These are phyloP conservation scores for Hemicrepidius hirtus DNA, from an alignment of 2,888 invertebrate species.

Conservation along the genomic window DNA sequence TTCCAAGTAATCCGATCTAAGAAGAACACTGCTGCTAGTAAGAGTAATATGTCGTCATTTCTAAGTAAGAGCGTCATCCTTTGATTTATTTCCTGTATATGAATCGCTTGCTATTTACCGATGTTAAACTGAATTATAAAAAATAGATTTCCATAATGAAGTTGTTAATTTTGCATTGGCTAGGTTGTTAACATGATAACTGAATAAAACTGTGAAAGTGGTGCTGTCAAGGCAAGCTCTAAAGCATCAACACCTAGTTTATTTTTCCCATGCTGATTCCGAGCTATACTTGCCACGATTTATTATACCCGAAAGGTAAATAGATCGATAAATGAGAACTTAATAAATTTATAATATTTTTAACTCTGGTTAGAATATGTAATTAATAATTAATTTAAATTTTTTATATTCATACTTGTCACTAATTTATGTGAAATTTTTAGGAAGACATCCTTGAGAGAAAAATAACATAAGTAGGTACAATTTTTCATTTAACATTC, in stretches of 20 bases:
- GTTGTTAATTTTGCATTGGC: slow-evolving; percentile 10
- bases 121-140: neutral
- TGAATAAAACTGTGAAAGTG: slow-evolving; percentile 26
- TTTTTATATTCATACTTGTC: neutral
- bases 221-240: slow-evolving; percentile 7
- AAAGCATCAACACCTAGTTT: slow-evolving; percentile 22
- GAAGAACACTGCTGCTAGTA: too few species aligned
- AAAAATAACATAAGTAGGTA: too few species aligned
- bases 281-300: slow-evolving; percentile 22
- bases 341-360: slow-evolving; percentile 6
- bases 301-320: slow-evolving; percentile 25
- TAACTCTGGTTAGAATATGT: neutral
- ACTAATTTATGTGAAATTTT: neutral
- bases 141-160: slow-evolving; percentile 24
- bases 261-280: slow-evolving; percentile 13
- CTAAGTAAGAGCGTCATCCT: too few species aligned
- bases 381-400: neutral
- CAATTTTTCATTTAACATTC: too few species aligned
- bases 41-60: too few species aligned
- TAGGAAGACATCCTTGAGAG: neutral
- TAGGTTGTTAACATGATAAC: slow-evolving; percentile 20
- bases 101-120: too few species aligned
- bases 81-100: too few species aligned
- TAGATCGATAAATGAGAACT: slow-evolving; percentile 8
- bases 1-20: too few species aligned